phyloP scores from a whole-genome alignment of 1,140 invertebrate genomes.

The Neotoxoptera formosana region DNA sequence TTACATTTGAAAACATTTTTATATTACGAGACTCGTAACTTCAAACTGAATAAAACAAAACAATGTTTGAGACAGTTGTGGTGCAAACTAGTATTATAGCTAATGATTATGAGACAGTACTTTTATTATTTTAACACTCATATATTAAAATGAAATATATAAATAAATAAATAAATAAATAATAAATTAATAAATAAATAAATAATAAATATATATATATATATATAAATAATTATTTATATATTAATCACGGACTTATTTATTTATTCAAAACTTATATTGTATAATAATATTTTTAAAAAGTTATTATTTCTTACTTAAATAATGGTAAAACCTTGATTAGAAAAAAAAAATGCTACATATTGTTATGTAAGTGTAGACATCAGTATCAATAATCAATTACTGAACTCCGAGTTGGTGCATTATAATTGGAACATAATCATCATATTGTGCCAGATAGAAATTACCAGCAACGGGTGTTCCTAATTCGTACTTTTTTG shows the following conservation, averaged over 20 bases:
- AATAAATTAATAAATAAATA: no score
- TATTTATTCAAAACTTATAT: neutral
- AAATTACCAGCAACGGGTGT: conserved; percentile 87
- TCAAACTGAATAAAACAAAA: no score
- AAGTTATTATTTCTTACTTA: no score
- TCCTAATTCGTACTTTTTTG: conserved; percentile 81
- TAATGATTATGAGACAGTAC: neutral
- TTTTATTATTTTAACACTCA: neutral
- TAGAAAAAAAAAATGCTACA: no score
- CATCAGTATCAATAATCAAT: neutral
- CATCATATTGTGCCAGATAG: conserved; percentile 88
- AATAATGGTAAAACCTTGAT: neutral
- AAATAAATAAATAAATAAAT: no score
- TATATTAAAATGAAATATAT: neutral
- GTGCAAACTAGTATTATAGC: no score
- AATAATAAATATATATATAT: no score
- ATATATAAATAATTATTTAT: no score
- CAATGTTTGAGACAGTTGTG: neutral
- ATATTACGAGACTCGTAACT: no score
- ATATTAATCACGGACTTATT: no score
- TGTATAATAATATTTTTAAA: no score
- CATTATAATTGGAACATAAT: conserved; percentile 84
- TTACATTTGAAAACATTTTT: no score
- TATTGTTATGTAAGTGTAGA: neutral
- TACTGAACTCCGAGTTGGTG: conserved; percentile 68